Evolutionary conservation across 2,888 invertebrate genomes (phyloP).

Genomic region (Helobdella robusta): DNA sequence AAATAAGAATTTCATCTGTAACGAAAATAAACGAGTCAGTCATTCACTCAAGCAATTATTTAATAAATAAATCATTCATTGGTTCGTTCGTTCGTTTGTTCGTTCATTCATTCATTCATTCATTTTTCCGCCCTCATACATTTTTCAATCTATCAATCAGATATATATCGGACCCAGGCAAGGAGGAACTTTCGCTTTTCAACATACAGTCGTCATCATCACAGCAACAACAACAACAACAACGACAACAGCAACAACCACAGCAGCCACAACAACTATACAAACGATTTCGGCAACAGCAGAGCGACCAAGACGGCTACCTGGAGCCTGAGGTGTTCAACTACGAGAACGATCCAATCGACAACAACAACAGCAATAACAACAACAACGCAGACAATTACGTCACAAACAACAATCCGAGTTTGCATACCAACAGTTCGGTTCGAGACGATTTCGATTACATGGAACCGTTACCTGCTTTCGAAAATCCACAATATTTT

Average conservation of each 20-base stretch:
- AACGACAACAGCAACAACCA: neutral
- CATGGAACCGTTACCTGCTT: neutral
- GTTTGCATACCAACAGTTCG: neutral
- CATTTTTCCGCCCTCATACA: no score
- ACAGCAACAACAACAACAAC: conserved; percentile 10
- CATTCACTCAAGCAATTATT: no score
- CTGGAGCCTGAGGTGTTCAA: neutral
- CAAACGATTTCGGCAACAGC: neutral
- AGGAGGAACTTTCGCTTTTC: neutral
- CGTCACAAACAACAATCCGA: neutral
- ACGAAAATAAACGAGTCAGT: no score
- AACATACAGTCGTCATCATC: no score
- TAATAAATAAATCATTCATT: no score
- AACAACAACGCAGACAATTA: no score
- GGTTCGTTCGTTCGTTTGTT: no score
- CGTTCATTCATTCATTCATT: no score
- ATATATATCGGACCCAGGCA: neutral
- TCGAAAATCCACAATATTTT: conserved; percentile 22
- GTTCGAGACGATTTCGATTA: neutral
- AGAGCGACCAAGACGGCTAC: neutral
- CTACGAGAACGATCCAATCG: neutral
- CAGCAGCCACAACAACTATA: no score
- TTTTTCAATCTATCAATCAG: neutral
- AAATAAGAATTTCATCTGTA: no score
- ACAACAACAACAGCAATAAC: neutral